Conservation (phyloP, 2,797 vertebrate genomes). For the Characodon lateralis region DNA sequence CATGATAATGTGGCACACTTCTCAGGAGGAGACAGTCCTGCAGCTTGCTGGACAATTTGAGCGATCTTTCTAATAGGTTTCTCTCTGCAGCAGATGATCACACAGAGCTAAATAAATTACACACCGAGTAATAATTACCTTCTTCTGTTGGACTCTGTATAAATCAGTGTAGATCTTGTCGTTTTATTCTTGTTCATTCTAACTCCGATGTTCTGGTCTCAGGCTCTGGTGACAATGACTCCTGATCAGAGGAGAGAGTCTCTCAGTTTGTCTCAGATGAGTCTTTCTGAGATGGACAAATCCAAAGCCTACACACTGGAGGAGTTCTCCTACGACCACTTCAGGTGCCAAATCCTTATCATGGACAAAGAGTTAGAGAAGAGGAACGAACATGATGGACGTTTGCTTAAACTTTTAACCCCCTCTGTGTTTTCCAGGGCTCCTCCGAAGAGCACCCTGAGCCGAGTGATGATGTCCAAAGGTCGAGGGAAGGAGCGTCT, state of each 20-base stretch:
- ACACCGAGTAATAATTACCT: neutral
- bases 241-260: conserved; percentile 92
- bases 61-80: too few relatives aligned
- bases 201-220: neutral
- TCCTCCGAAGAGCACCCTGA: conserved; percentile 91
- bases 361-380: neutral
- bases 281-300: conserved; percentile 78
- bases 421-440: conserved; percentile 68
- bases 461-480: conserved; percentile 94
- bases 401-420: neutral
- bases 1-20: too few relatives aligned
- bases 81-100: too few relatives aligned
- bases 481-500: conserved; percentile 90
- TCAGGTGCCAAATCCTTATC: conserved; percentile 80
- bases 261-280: conserved; percentile 81
- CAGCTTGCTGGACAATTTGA: too few relatives aligned
- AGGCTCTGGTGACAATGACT: conserved; percentile 95
- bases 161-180: neutral
- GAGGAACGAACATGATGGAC: too few relatives aligned
- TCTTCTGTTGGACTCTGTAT: neutral
- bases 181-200: neutral
- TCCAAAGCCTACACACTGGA: conserved; percentile 92
- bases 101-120: neutral
- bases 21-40: neutral
- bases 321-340: conserved; percentile 95